Conservation (phyloP, 2,113 vertebrate genomes). For the Stigmatopora argus region DNA sequence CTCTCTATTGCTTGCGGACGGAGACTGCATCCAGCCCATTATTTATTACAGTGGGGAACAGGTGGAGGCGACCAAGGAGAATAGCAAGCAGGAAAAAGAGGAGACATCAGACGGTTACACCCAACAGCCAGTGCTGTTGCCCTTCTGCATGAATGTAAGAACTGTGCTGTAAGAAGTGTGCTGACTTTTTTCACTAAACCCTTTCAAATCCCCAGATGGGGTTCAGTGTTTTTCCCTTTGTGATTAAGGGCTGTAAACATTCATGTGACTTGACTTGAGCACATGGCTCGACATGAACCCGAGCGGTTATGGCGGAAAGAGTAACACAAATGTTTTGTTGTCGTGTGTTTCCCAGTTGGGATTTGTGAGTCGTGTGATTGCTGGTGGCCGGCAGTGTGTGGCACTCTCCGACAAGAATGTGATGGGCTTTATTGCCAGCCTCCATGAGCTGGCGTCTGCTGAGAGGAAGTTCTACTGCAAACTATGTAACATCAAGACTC, state of each 20-base stretch:
- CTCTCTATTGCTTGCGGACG: slow-evolving; percentile 86
- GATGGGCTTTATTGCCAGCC: slow-evolving; percentile 88
- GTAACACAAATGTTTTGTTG: background rate
- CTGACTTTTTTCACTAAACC: too few species aligned
- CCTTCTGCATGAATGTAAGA: slow-evolving; percentile 85
- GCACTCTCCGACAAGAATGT: slow-evolving; percentile 83
- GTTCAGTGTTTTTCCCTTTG: too few species aligned
- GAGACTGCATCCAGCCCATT: slow-evolving; percentile 86
- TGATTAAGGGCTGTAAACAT: too few species aligned
- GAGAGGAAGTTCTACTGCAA: slow-evolving; percentile 89
- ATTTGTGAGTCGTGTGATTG: slow-evolving; percentile 83
- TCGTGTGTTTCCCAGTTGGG: slow-evolving; percentile 73
- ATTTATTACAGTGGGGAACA: slow-evolving; percentile 89
- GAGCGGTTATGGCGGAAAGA: too few species aligned
- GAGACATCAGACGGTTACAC: slow-evolving; percentile 60
- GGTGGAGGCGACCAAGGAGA: slow-evolving; percentile 41
- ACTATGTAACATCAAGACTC: slow-evolving; percentile 82
- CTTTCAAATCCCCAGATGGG: too few species aligned
- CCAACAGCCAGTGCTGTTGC: slow-evolving; percentile 77
- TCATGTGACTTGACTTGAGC: too few species aligned
- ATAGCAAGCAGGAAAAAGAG: slow-evolving; percentile 50
- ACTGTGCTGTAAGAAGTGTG: too few species aligned
- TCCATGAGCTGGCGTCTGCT: slow-evolving; percentile 87
- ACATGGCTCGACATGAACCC: too few species aligned
- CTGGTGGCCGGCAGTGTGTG: slow-evolving; percentile 79